Evolutionary conservation across 2,797 vertebrate genomes (phyloP).

Genomic region (Synanceia verrucosa): DNA sequence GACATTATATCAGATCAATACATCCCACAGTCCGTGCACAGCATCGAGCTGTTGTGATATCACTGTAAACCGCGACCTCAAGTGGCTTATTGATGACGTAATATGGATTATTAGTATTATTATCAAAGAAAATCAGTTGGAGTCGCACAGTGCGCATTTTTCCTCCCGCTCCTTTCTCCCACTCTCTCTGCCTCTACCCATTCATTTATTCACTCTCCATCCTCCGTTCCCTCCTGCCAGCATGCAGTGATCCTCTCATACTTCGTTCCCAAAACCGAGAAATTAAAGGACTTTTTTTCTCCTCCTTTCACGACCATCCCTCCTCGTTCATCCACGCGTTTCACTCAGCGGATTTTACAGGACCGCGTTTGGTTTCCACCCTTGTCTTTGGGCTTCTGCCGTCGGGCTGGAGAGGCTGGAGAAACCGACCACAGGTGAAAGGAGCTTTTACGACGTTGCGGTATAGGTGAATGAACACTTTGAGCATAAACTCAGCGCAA

Average conservation of each 20-base stretch:
- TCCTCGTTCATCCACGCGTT: slow-evolving; percentile 12
- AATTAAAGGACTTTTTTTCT: slow-evolving; percentile 40
- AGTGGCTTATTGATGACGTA: slow-evolving; percentile 56
- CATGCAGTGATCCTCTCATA: slow-evolving; percentile 37
- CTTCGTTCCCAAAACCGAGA: slow-evolving; percentile 24
- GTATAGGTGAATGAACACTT: slow-evolving; percentile 72
- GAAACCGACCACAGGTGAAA: slow-evolving; percentile 72
- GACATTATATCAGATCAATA: slow-evolving; percentile 23
- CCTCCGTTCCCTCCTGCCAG: slow-evolving; percentile 30
- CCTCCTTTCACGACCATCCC: slow-evolving; percentile 3
- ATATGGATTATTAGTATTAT: slow-evolving; percentile 67
- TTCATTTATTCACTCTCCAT: slow-evolving; percentile 34
- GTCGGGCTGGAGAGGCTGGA: slow-evolving; percentile 29
- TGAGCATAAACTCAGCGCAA: slow-evolving; percentile 51
- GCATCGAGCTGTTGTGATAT: neutral
- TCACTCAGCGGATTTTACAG: slow-evolving; percentile 45
- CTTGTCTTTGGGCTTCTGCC: slow-evolving; percentile 26
- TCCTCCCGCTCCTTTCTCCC: slow-evolving; percentile 34
- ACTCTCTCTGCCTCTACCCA: slow-evolving; percentile 15
- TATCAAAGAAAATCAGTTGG: slow-evolving; percentile 46
- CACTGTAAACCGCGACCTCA: slow-evolving; percentile 34
- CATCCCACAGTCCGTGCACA: neutral
- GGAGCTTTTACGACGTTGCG: slow-evolving; percentile 72
- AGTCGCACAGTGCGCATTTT: slow-evolving; percentile 60
- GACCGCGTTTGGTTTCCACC: neutral